Evolutionary conservation across 1,140 invertebrate species (phyloP), one percentile per base, ranked within the genome.

Genomic region (Zaprionus vittiger): DNA sequence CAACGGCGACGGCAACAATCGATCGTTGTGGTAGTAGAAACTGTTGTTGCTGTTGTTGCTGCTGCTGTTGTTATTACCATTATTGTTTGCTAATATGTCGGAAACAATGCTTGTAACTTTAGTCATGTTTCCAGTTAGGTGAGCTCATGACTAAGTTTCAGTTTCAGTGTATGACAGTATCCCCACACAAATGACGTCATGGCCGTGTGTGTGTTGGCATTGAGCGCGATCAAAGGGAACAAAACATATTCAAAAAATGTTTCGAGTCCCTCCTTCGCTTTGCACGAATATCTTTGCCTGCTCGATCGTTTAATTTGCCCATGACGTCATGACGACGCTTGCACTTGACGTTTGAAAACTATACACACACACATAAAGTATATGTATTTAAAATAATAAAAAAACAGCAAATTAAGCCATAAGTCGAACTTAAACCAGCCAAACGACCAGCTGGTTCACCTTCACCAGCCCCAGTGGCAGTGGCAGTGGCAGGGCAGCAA

Each of bases 51-150:
- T 62, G 57, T 9, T 37, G 17, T 55, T 76, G 44, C n/a, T 44
- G 24, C 22, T 68, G 44, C 24, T 66, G 22, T 57, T 41, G 22
- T 34, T 70, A 17, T 49, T 71, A 49, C 17, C 62, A 17, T 49
- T 71, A 49, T 72, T 71, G 73, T 56, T 76, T 77, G 69, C 60
- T 47, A 54, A 77, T 77, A 55, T 72, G 44, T 22, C 69, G 69
- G 73, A 77, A 77, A 72, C 73, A 76, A 71, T 60, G 60, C 28
- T 60, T 77, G 69, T 73, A 72, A 77, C 49, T 73, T 61, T 77
- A 77, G 74, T 77, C 69, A 73, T 73, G 12, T 49, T 70, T 57
- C 22, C 55, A 52, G 52, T 70, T 69, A 37, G 34, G 37, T 69
- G 72, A 69, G 72, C 68, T 75, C 68, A 75, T 75, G 68, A 65